These are phyloP conservation scores for Elaeidobius kamerunicus DNA, from an alignment of 2,888 invertebrate species.

Conservation along the genomic window DNA sequence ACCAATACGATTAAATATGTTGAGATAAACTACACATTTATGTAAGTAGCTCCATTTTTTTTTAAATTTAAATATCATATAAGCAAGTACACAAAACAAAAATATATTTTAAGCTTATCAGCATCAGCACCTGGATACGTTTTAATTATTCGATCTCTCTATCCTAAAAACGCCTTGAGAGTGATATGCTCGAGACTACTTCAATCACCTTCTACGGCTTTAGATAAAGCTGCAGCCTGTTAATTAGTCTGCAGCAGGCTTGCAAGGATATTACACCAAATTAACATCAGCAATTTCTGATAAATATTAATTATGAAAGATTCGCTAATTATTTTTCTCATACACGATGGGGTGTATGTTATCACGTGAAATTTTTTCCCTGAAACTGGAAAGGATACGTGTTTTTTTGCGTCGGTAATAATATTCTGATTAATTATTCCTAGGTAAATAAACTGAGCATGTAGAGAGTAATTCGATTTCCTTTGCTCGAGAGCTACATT, in stretches of 20 bases:
- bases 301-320: conserved; percentile 13
- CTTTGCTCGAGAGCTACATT: no score
- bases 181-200: no score
- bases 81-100: not conserved
- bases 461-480: no score
- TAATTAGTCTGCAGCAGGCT: conserved; percentile 13
- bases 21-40: no score
- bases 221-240: not conserved
- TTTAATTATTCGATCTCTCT: not conserved
- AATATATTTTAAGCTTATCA: not conserved
- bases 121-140: not conserved
- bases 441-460: not conserved
- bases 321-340: not conserved
- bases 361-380: not conserved
- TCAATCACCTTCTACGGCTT: not conserved
- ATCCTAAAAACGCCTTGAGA: no score
- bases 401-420: not conserved
- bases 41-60: no score
- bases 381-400: not conserved
- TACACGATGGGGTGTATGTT: not conserved
- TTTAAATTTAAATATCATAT: no score
- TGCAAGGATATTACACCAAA: conserved; percentile 16
- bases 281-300: conserved; percentile 11
- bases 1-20: no score
- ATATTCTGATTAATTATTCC: not conserved